Conservation (phyloP, 1,140 invertebrate genomes). For the Acromyrmex echinatior region DNA sequence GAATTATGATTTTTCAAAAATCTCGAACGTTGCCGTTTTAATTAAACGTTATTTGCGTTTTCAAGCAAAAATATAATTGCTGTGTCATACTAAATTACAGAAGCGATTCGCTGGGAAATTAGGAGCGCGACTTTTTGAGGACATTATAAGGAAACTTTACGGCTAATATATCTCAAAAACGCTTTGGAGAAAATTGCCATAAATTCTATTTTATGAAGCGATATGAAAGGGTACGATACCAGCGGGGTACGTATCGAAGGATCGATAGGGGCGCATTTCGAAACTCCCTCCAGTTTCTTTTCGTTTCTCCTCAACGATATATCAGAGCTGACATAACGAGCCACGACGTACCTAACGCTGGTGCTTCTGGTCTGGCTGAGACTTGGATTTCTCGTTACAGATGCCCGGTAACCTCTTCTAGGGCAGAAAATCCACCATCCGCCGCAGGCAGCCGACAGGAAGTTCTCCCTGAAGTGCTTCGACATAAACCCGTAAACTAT, state of each 20-base stretch:
- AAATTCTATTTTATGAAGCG: neutral
- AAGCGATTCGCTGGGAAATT: neutral
- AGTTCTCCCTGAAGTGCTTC: conserved; percentile 91
- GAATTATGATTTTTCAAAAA: neutral
- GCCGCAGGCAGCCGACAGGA: conserved; percentile 84
- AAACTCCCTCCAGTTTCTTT: neutral
- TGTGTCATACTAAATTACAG: neutral
- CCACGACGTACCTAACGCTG: conserved; percentile 80
- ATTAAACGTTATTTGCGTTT: neutral
- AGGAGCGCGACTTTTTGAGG: neutral
- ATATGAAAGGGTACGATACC: neutral
- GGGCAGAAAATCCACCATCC: conserved; percentile 82
- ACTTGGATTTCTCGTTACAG: conserved; percentile 82
- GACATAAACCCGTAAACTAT: conserved; percentile 94
- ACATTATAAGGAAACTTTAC: conserved; percentile 9
- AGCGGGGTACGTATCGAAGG: neutral
- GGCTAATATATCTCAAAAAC: neutral
- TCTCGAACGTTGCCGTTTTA: neutral
- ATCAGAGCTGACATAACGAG: neutral
- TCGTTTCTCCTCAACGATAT: neutral
- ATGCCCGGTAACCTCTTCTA: conserved; percentile 74
- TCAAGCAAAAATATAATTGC: neutral
- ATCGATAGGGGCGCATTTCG: conserved; percentile 7
- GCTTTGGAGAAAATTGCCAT: neutral
- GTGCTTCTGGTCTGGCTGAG: conserved; percentile 84